Base-by-base conservation (phyloP, 35 echinoderm and acorn worm species). In the Holothuria glaberrima region DNA sequence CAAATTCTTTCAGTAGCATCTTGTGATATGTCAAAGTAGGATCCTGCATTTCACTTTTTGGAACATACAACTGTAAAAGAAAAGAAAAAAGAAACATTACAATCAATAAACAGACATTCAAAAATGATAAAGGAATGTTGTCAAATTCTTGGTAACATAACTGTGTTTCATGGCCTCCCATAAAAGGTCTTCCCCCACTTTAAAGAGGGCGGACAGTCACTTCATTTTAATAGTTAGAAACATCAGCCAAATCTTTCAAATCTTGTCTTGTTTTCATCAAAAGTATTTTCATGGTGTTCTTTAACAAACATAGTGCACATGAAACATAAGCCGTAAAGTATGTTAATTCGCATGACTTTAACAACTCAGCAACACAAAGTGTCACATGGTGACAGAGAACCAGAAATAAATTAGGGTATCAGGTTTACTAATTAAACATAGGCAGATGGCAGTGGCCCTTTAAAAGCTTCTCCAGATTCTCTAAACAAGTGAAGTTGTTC, bases 61-160 rank as follows among this genome's bases (percentile, higher is more conserved):
- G 86, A 12, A 95, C 73, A 90, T 81, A 95, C 30, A 95, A 58
- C 94, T 95, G 68, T n/a, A n/a, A n/a, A n/a, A n/a, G n/a, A n/a
- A n/a, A n/a, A n/a, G n/a, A n/a, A 16, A 7, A 10, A 91, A 91
- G 45, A 50, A 26, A 71, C 3, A 48, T 54, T n/a, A 3, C 7
- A 4, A 54, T 22, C 20, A 4, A 46, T 4, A 46, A 4, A 46
- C 30, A 77, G 12, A 31, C 19, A 77, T 2, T 30, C 27, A 31
- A 21, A 38, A 29, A 31, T 21, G 38, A 7, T 77, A 77, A 25
- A 77, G 6, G 19, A 22, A 77, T 3, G 22, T 6, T 54, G 17
- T 46, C 44, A 46, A 46, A 46, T 46, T 46, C 44, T 46, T 46
- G 4, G 33, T 35, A 38, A 28, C 38, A 31, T 21, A 77, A 38